Evolutionary conservation across 2,888 invertebrate genomes (phyloP).

Genomic region (Chrysopilus asiliformis): DNA sequence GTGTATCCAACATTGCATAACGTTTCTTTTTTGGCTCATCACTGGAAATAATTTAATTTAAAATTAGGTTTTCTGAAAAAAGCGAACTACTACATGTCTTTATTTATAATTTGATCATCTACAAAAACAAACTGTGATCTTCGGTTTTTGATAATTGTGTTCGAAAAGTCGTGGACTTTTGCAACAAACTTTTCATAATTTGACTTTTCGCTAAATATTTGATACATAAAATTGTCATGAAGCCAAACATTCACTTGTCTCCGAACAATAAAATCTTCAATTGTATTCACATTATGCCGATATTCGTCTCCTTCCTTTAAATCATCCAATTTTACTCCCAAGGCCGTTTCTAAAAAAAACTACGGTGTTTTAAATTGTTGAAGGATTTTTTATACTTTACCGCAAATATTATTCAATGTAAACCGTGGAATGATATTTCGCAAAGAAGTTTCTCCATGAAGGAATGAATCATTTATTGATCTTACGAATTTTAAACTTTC

Average conservation of each 20-base stretch:
- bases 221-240: slow-evolving; percentile 42
- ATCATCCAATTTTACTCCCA: slow-evolving; percentile 57
- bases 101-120: neutral
- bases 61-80: too few relatives aligned
- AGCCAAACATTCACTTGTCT: slow-evolving; percentile 43
- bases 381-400: slow-evolving; percentile 17
- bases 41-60: too few relatives aligned
- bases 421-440: slow-evolving; percentile 40
- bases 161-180: slow-evolving; percentile 33
- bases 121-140: too few relatives aligned
- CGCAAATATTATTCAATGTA: slow-evolving; percentile 43
- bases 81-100: neutral
- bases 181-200: slow-evolving; percentile 35
- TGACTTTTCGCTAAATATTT: slow-evolving; percentile 37
- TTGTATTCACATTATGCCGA: slow-evolving; percentile 41
- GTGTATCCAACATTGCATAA: slow-evolving; percentile 50
- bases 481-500: slow-evolving; percentile 37
- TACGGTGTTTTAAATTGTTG: too few relatives aligned
- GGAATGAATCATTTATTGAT: slow-evolving; percentile 49
- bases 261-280: slow-evolving; percentile 33
- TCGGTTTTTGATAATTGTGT: slow-evolving; percentile 35
- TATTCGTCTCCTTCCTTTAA: slow-evolving; percentile 49
- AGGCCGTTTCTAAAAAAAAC: slow-evolving; percentile 46
- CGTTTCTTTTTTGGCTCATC: slow-evolving; percentile 42
- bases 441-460: slow-evolving; percentile 37